A percentile compares a stretch with the other conserved stretches of the same genome.
phyloP scores from a whole-genome alignment of 64 coral and sea anemone species.

The Hydrozoanthus tunicans region DNA sequence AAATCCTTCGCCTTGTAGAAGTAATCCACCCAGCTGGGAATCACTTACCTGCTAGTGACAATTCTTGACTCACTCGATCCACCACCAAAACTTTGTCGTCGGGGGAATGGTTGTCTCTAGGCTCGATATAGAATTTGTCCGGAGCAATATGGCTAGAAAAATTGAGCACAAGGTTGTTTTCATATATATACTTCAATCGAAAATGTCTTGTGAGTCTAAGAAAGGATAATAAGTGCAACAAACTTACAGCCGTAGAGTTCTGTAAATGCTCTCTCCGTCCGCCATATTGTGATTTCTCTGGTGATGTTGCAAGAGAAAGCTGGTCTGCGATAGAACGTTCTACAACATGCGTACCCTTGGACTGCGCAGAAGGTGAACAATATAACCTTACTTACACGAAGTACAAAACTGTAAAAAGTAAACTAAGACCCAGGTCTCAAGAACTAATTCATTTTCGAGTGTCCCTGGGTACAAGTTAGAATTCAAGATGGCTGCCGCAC shows the following conservation, averaged over 20 bases:
- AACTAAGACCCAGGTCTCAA: too few relatives aligned
- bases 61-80: conserved; percentile 92
- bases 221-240: not conserved
- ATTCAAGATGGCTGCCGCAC: conserved; percentile 49
- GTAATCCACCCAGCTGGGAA: not conserved
- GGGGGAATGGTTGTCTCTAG: conserved; percentile 71
- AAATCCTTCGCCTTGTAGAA: not conserved
- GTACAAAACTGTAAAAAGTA: not conserved
- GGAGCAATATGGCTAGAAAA: conserved; percentile 82
- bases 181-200: not conserved
- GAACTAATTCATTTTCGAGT: too few relatives aligned
- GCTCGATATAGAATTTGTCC: conserved; percentile 97
- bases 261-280: conserved; percentile 53
- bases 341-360: not conserved
- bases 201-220: not conserved
- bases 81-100: conserved; percentile 92
- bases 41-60: conserved; percentile 77
- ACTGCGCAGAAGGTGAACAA: not conserved
- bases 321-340: conserved; percentile 12
- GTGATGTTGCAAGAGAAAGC: not conserved
- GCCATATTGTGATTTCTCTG: conserved; percentile 66
- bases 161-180: not conserved
- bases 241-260: conserved; percentile 69
- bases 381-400: not conserved
- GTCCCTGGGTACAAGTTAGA: not conserved